A percentile compares a stretch with the other conserved stretches of the same genome.
Evolutionary conservation across 2,888 invertebrate genomes (phyloP).

Genomic region (Drosophila kuntzei): DNA sequence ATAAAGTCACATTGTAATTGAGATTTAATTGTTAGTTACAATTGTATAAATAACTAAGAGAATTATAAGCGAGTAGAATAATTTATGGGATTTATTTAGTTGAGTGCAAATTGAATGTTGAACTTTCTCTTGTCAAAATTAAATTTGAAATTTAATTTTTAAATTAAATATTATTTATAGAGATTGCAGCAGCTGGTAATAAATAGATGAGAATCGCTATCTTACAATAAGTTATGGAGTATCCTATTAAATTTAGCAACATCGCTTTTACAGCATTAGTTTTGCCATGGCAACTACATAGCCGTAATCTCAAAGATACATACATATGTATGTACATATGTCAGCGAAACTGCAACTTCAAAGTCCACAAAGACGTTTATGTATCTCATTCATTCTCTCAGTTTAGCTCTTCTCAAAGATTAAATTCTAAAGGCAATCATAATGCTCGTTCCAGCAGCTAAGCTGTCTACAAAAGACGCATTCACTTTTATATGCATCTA

Average conservation of each 20-base stretch:
- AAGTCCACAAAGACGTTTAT: not conserved
- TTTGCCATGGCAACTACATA: not conserved
- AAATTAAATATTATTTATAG: not conserved
- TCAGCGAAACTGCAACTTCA: not conserved
- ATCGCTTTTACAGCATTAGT: not conserved
- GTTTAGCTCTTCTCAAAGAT: not conserved
- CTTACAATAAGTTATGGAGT: not conserved
- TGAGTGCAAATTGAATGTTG: not conserved
- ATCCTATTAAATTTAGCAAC: not conserved
- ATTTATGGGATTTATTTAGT: too few relatives aligned
- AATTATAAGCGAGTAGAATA: too few relatives aligned
- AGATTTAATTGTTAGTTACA: too few relatives aligned
- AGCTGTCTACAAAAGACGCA: constrained; percentile 2
- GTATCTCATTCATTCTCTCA: not conserved
- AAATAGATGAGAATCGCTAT: not conserved
- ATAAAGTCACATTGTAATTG: too few relatives aligned
- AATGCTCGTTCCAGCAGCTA: not conserved
- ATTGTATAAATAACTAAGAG: too few relatives aligned
- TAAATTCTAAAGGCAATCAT: not conserved
- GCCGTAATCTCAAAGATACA: not conserved
- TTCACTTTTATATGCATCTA: not conserved
- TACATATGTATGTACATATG: not conserved
- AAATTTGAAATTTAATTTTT: not conserved
- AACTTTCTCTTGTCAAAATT: not conserved
- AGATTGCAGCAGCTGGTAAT: not conserved